Evolutionary conservation across 2,113 vertebrate species (phyloP).

Genomic region (Albula goreensis): DNA sequence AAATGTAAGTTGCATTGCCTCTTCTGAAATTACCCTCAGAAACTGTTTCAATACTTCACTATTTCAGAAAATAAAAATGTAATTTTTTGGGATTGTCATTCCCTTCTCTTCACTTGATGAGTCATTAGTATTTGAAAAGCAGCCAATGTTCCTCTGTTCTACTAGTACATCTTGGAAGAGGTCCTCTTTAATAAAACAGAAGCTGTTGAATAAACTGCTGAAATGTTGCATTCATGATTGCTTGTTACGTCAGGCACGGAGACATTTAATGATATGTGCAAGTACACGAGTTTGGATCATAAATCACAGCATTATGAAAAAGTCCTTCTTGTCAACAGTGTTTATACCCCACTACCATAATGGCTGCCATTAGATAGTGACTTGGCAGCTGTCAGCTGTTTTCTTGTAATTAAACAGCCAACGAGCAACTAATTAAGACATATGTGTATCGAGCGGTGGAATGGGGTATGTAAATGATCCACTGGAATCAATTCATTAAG

Average conservation of each 20-base stretch:
- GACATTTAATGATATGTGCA: constrained; percentile 72
- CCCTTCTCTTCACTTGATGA: background rate
- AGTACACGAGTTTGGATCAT: constrained; percentile 68
- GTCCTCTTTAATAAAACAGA: background rate
- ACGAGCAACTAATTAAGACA: constrained; percentile 85
- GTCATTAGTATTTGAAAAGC: background rate
- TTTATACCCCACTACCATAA: constrained; percentile 66
- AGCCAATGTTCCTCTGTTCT: background rate
- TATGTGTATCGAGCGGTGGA: constrained; percentile 80
- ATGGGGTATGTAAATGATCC: constrained; percentile 80
- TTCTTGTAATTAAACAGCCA: constrained; percentile 86
- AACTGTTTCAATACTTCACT: background rate
- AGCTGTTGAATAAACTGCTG: constrained; percentile 22
- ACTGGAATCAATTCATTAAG: constrained; percentile 84
- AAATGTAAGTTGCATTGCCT: background rate
- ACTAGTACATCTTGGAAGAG: background rate
- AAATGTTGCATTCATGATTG: constrained; percentile 37
- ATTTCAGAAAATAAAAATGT: background rate
- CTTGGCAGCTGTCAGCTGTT: constrained; percentile 84
- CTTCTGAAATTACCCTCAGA: background rate
- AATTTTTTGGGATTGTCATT: background rate
- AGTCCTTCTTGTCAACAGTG: constrained; percentile 73
- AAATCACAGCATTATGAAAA: constrained; percentile 78
- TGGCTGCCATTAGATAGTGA: constrained; percentile 75
- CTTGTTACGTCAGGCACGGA: constrained; percentile 65